Conservation (phyloP, 1,140 invertebrate genomes). For the Cheumatopsyche charites region DNA sequence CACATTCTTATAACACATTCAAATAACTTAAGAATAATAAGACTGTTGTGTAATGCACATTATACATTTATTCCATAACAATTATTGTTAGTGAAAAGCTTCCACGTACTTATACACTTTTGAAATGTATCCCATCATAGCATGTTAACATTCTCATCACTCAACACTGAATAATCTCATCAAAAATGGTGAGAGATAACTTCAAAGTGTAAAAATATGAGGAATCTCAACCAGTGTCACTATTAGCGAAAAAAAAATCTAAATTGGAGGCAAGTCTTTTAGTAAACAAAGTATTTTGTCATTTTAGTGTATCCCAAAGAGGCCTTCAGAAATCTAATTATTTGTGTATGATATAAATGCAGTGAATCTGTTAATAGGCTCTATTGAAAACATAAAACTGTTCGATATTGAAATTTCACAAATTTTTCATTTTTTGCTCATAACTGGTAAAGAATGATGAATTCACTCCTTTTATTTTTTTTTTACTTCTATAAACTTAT, state of each 20-base stretch:
- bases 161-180: too few relatives aligned
- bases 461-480: too few relatives aligned
- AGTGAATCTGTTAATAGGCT: too few relatives aligned
- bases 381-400: too few relatives aligned
- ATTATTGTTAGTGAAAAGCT: slow-evolving; percentile 9
- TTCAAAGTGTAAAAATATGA: too few relatives aligned
- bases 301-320: slow-evolving; percentile 27
- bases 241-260: slow-evolving; percentile 1
- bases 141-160: too few relatives aligned
- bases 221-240: background rate
- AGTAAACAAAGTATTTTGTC: slow-evolving; percentile 28
- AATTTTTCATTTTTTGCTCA: too few relatives aligned
- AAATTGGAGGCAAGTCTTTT: slow-evolving; percentile 9
- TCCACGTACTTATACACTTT: background rate
- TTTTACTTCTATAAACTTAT: too few relatives aligned
- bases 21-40: slow-evolving; percentile 4
- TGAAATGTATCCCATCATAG: too few relatives aligned
- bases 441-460: too few relatives aligned
- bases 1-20: background rate
- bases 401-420: too few relatives aligned
- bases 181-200: too few relatives aligned
- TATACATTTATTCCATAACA: slow-evolving; percentile 27
- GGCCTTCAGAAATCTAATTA: slow-evolving; percentile 22
- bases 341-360: background rate
- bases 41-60: background rate